Conservation (phyloP, 1,140 invertebrate genomes). For the Prorops nasuta region DNA sequence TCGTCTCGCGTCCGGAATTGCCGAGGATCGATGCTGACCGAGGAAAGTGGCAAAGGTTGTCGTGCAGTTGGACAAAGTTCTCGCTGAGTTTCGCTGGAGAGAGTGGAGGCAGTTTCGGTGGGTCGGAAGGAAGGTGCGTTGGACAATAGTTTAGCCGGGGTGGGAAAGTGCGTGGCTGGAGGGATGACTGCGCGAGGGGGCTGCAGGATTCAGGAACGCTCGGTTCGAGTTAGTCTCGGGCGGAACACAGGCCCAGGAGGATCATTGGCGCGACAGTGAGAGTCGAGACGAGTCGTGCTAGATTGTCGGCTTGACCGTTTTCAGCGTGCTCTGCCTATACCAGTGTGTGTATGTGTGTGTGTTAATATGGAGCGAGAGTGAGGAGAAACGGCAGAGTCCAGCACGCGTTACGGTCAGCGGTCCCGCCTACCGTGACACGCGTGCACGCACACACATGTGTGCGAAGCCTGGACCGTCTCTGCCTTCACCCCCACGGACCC, state of each 20-base stretch:
- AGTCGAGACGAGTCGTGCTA: constrained; percentile 22
- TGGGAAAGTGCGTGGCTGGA: constrained; percentile 50
- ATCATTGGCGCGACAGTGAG: constrained; percentile 36
- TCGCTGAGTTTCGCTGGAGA: background rate
- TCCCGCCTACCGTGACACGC: too few relatives aligned
- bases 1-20: too few relatives aligned
- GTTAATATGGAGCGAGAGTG: background rate
- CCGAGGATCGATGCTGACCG: too few relatives aligned
- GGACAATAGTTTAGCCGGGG: constrained; percentile 43
- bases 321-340: too few relatives aligned
- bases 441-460: constrained; percentile 11
- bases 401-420: constrained; percentile 14
- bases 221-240: constrained; percentile 55
- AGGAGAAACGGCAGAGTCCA: constrained; percentile 7
- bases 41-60: background rate
- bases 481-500: constrained; percentile 1
- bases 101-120: background rate
- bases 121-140: too few relatives aligned
- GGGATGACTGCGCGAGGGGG: constrained; percentile 55
- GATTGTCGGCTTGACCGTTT: too few relatives aligned
- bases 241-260: constrained; percentile 56
- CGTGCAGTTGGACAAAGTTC: too few relatives aligned
- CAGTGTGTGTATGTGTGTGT: constrained; percentile 12
- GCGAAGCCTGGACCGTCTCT: constrained; percentile 2
- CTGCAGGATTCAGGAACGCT: constrained; percentile 49